Base-by-base conservation (phyloP, 2,888 invertebrate genomes). In the Drosophila lacicola region DNA sequence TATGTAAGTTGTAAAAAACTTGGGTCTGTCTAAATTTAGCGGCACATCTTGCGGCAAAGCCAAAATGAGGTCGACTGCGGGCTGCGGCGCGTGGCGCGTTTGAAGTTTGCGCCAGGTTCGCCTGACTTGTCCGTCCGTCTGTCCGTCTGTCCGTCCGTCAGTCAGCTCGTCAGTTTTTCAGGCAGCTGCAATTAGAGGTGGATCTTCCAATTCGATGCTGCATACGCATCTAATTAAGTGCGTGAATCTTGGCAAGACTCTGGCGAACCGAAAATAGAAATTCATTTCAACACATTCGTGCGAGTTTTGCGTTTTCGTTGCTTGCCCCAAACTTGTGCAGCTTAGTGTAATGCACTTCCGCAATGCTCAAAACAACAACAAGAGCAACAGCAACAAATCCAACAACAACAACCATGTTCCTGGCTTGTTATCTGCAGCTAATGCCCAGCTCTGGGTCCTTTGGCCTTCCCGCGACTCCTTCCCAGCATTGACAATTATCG, bases 141-240 rank as follows among this genome's bases (percentile, higher is more conserved):
- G 11, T 21, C 41, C 37, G 17, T 5, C n/a, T 19, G n/a, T 33
- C 10, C 9, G 19, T 45, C 41, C 14, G 10, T 10, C 17, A 33
- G 41, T 14, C 36, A 41, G 21, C 46, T 25, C 34, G 47, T n/a
- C 36, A 45, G 36, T 45, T 37, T 21, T 54, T 11, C 58, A 42
- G 57, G 62, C 85, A 69, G 70, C 61, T 84, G 89, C 84, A 83
- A 88, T 83, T 88, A 84, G 76, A 70, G 79, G 39, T 61, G 67
- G 49, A 72, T 72, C 53, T 49, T 50, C 50, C 70, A 56, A 53
- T 63, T 62, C 74, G 82, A 67, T 80, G 69, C 68, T 67, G 63
- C 64, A 53, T 53, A 70, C 82, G 66, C 69, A 68, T 83, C 89
- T 87, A 88, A 83, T 88, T 88, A 83, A 87, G 89, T 78, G 85